A percentile compares a stretch with the other conserved stretches of the same genome.
Conservation (phyloP, 2,113 vertebrate genomes). For the Bubalus kerabau region DNA sequence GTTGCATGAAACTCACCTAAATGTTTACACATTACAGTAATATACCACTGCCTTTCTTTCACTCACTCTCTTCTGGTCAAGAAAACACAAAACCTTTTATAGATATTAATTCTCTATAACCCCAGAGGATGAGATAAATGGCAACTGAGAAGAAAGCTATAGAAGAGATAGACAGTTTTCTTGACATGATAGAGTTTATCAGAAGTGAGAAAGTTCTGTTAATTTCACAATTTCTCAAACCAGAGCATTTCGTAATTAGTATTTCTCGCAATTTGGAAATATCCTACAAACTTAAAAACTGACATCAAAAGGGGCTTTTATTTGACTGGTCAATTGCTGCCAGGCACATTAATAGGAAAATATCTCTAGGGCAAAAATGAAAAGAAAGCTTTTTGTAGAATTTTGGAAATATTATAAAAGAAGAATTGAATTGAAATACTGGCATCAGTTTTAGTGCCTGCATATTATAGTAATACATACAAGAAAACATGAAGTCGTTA, state of each 20-base stretch:
- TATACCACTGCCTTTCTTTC: conserved; percentile 36
- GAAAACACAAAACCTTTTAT: conserved; percentile 49
- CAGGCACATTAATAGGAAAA: conserved; percentile 15
- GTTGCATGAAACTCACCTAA: conserved; percentile 23
- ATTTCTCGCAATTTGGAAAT: background rate
- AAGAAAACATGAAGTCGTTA: background rate
- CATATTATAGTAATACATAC: background rate
- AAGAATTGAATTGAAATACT: background rate
- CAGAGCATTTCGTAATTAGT: background rate
- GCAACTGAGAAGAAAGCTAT: background rate
- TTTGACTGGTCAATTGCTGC: background rate
- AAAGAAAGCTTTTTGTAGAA: background rate
- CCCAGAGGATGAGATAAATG: conserved; percentile 31
- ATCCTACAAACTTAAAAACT: background rate
- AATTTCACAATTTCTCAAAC: background rate
- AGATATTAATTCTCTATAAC: conserved; percentile 45
- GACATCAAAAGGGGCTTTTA: conserved; percentile 9
- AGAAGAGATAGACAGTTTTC: background rate
- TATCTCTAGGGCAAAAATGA: conserved; percentile 17
- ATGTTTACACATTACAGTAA: conserved; percentile 12
- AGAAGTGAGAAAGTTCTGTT: background rate
- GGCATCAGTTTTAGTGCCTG: background rate
- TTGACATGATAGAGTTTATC: background rate
- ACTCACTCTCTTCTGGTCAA: conserved; percentile 32
- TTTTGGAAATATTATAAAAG: conserved; percentile 11